These are phyloP conservation scores for Aix galericulata DNA, from an alignment of 2,113 vertebrate species.

Conservation along the genomic window DNA sequence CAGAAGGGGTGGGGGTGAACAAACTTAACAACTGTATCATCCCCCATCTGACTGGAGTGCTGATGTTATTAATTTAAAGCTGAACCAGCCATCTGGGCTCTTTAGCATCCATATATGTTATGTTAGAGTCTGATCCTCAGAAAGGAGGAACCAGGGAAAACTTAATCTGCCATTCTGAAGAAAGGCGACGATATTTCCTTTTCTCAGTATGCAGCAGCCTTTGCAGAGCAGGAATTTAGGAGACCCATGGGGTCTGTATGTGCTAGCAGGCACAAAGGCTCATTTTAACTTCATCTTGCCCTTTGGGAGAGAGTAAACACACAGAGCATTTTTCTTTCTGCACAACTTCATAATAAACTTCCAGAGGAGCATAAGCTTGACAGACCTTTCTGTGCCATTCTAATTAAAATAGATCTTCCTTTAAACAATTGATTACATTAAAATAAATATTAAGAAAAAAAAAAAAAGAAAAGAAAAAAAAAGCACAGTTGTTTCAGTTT, in stretches of 20 bases:
- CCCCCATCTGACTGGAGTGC: not conserved
- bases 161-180: conserved; percentile 19
- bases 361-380: not conserved
- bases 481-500: not conserved
- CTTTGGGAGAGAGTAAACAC: not conserved
- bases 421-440: not conserved
- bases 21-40: not conserved
- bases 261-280: conserved; percentile 47
- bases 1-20: not conserved
- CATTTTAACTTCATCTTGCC: conserved; percentile 49
- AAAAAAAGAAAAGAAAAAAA: not conserved
- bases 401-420: conserved; percentile 28
- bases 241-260: conserved; percentile 28
- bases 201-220: not conserved
- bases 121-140: not conserved
- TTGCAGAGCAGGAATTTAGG: conserved; percentile 45
- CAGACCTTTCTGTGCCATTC: not conserved
- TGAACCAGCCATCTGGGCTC: not conserved
- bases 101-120: conserved; percentile 25
- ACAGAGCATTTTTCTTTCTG: conserved; percentile 17
- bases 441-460: not conserved
- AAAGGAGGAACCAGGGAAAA: conserved; percentile 37
- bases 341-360: conserved; percentile 19
- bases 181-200: conserved; percentile 21
- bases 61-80: conserved; percentile 7